Conservation (phyloP, 2,113 vertebrate species). For the Pandion haliaetus region DNA sequence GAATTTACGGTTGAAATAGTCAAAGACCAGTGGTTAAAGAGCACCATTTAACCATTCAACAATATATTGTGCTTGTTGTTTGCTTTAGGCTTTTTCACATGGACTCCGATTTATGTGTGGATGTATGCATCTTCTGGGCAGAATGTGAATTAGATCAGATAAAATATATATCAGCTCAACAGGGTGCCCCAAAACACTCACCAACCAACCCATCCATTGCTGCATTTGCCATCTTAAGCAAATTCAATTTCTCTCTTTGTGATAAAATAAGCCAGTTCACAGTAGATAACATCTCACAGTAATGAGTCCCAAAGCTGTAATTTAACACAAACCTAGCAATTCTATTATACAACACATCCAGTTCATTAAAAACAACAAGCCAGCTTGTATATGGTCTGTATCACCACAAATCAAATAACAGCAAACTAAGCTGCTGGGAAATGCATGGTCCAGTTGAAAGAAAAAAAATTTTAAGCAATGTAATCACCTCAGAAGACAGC, state of each 20-base stretch:
- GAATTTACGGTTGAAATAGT: background rate
- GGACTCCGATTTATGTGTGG: background rate
- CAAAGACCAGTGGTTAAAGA: background rate
- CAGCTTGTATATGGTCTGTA: slow-evolving; percentile 56
- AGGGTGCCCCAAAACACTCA: slow-evolving; percentile 28
- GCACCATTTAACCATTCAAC: background rate
- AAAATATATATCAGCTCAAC: slow-evolving; percentile 32
- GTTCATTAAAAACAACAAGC: slow-evolving; percentile 72
- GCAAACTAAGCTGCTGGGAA: slow-evolving; percentile 56
- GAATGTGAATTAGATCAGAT: slow-evolving; percentile 19
- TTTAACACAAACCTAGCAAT: slow-evolving; percentile 69
- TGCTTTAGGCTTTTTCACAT: background rate
- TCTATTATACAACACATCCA: slow-evolving; percentile 56
- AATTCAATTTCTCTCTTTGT: slow-evolving; percentile 57
- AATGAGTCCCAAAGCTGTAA: slow-evolving; percentile 62
- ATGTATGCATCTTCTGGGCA: background rate
- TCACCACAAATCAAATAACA: slow-evolving; percentile 64
- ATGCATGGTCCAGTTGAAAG: slow-evolving; percentile 13
- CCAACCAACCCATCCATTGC: slow-evolving; percentile 33
- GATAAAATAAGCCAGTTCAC: slow-evolving; percentile 58
- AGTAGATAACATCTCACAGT: slow-evolving; percentile 54
- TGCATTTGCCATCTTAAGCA: slow-evolving; percentile 45
- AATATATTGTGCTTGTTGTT: background rate
- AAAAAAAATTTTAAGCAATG: background rate
- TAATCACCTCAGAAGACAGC: slow-evolving; percentile 18